Conservation (phyloP, 2,113 vertebrate species). For the Pelodiscus sinensis region DNA sequence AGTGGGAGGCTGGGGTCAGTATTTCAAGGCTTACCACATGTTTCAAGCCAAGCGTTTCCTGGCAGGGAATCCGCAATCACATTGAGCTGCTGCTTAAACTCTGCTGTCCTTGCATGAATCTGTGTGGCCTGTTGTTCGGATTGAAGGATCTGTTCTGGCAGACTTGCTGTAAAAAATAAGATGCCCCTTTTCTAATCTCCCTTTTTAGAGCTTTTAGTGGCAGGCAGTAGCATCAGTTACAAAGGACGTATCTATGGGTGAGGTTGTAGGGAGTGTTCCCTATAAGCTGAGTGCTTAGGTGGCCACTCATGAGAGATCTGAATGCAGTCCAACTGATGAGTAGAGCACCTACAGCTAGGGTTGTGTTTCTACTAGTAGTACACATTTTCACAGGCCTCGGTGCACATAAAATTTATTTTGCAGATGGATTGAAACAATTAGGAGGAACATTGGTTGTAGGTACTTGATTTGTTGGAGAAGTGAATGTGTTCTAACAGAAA, state of each 20-base stretch:
- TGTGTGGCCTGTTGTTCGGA: neutral
- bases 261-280: neutral
- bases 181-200: neutral
- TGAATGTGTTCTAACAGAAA: neutral
- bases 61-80: conserved; percentile 11
- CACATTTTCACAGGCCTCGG: too few relatives aligned
- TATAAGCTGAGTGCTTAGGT: too few relatives aligned
- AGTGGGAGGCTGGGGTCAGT: neutral
- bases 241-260: neutral
- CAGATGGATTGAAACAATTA: too few relatives aligned
- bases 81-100: neutral
- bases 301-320: too few relatives aligned
- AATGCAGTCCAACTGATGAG: too few relatives aligned
- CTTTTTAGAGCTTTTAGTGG: neutral
- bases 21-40: conserved; percentile 20
- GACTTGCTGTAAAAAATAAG: neutral
- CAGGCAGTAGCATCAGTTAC: neutral
- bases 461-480: neutral
- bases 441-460: neutral
- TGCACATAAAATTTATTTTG: too few relatives aligned
- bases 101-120: conserved; percentile 17
- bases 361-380: too few relatives aligned
- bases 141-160: neutral
- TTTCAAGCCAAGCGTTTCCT: conserved; percentile 32
- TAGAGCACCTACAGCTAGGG: too few relatives aligned